Conservation (phyloP, 2,888 invertebrate genomes). For the Arge pagana region DNA sequence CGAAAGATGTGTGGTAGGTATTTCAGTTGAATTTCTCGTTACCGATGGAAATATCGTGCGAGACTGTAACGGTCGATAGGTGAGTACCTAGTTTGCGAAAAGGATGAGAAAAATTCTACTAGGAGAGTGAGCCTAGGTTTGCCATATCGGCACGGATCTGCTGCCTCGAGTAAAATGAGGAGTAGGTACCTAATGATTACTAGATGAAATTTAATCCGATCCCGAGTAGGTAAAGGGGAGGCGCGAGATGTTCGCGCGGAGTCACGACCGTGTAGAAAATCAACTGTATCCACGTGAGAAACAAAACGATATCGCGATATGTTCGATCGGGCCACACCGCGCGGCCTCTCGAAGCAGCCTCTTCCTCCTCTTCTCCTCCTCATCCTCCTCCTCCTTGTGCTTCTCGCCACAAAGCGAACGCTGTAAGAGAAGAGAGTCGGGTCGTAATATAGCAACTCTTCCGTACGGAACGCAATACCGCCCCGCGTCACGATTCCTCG, state of each 20-base stretch:
- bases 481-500: constrained; percentile 21
- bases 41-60: too few species aligned
- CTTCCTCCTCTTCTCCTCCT: not conserved
- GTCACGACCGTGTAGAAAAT: constrained; percentile 7
- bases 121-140: too few species aligned
- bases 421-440: not conserved
- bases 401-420: not conserved
- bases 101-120: too few species aligned
- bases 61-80: too few species aligned
- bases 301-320: constrained; percentile 5
- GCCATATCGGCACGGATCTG: not conserved
- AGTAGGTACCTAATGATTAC: constrained; percentile 20
- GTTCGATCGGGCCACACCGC: not conserved
- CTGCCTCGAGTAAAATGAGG: constrained; percentile 11
- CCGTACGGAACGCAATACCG: constrained; percentile 8
- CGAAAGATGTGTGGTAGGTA: too few species aligned
- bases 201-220: constrained; percentile 6
- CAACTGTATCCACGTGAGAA: constrained; percentile 13
- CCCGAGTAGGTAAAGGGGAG: constrained; percentile 7
- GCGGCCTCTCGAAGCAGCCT: not conserved
- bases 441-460: not conserved
- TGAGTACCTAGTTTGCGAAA: too few species aligned
- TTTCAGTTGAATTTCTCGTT: too few species aligned
- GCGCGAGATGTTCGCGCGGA: too few species aligned
- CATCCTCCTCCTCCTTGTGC: not conserved